phyloP scores from a whole-genome alignment of 2,797 vertebrate genomes.

The Acrocephalus scirpaceus region DNA sequence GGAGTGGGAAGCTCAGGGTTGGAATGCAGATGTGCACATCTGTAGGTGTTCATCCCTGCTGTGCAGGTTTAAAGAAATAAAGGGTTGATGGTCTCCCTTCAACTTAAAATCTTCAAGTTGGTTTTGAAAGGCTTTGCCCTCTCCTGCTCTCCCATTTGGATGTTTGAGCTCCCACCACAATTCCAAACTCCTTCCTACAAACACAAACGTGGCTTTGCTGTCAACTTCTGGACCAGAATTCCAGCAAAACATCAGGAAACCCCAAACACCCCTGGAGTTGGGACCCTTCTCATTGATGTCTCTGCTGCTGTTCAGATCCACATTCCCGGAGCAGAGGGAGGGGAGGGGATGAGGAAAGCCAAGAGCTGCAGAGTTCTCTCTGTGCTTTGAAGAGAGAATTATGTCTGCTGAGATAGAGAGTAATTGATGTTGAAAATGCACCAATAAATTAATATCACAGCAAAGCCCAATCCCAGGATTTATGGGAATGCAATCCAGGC shows the following conservation, averaged over 20 bases:
- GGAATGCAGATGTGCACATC: neutral
- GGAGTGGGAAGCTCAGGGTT: neutral
- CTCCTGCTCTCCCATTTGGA: neutral
- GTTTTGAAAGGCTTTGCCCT: neutral
- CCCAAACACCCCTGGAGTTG: neutral
- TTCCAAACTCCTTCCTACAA: neutral
- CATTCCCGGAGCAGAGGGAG: neutral
- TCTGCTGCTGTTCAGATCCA: neutral
- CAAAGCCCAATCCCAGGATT: constrained; percentile 1
- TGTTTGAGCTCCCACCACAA: neutral
- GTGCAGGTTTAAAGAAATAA: neutral
- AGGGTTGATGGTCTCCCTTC: neutral
- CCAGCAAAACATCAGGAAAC: neutral
- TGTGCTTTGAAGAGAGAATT: constrained; percentile 39
- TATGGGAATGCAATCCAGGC: constrained; percentile 26
- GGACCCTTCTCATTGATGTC: accelerated
- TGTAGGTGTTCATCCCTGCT: neutral
- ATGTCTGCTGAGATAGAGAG: constrained; percentile 2
- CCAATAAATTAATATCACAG: constrained; percentile 56
- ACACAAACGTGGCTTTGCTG: neutral
- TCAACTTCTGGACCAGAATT: neutral
- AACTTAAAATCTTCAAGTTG: neutral
- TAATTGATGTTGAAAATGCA: constrained; percentile 54
- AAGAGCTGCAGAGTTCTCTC: neutral
- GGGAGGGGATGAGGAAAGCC: neutral